Conservation (phyloP, 2,888 invertebrate genomes). For the Zootermopsis nevadensis region DNA sequence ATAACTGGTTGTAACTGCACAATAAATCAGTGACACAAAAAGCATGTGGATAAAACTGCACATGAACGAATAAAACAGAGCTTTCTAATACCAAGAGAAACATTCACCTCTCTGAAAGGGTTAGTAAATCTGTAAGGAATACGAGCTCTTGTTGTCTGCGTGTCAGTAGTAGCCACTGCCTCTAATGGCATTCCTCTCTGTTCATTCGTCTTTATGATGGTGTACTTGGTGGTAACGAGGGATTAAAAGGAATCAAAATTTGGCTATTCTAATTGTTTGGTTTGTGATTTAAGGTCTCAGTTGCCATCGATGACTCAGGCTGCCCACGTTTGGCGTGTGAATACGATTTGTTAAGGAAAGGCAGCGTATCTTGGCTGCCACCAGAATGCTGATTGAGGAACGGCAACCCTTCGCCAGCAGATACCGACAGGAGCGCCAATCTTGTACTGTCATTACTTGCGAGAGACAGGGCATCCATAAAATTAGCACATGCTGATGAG, state of each 20-base stretch:
- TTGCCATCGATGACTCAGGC: background rate
- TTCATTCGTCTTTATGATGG: background rate
- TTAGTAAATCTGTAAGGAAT: no score
- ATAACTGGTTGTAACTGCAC: no score
- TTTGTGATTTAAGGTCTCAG: slow-evolving; percentile 3
- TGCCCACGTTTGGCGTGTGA: background rate
- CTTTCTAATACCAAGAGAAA: no score
- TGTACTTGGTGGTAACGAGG: background rate
- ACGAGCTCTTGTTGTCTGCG: no score
- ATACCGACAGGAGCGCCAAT: background rate
- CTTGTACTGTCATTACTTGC: slow-evolving; percentile 30
- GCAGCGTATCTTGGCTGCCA: background rate
- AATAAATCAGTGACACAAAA: no score
- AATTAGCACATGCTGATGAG: slow-evolving; percentile 23
- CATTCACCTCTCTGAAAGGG: no score
- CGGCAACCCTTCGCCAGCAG: slow-evolving; percentile 15
- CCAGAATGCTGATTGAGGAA: slow-evolving; percentile 1
- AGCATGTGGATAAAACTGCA: no score
- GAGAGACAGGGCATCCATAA: slow-evolving; percentile 11
- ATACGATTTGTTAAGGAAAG: background rate
- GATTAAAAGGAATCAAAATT: background rate
- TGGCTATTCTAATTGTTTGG: slow-evolving; percentile 7
- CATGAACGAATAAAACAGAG: no score
- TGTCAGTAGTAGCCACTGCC: no score
- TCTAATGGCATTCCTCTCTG: no score